Percentiles rank a stretch among this genome's conserved stretches.
Evolutionary conservation across 1,140 invertebrate genomes (phyloP).

Genomic region (Macrotrachela quadricornifera): DNA sequence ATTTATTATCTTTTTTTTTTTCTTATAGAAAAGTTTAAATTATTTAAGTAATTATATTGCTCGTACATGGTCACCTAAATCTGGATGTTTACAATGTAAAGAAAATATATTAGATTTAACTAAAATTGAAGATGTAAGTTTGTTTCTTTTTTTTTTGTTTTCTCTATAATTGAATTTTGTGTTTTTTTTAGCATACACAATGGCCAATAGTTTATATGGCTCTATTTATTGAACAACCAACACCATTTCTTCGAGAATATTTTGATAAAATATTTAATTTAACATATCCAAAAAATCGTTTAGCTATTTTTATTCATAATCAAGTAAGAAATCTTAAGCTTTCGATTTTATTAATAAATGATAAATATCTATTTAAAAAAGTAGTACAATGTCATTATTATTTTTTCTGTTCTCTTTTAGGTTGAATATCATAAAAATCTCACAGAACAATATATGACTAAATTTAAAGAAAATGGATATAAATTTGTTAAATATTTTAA

Average conservation of each 20-base stretch:
- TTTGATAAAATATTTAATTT: conserved; percentile 45
- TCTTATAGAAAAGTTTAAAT: conserved; percentile 38
- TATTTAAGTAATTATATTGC: conserved; percentile 72
- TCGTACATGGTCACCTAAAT: conserved; percentile 49
- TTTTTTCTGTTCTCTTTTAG: neutral
- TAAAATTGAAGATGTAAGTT: too few relatives aligned
- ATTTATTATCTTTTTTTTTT: neutral
- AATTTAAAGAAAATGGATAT: conserved; percentile 39
- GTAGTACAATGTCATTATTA: too few relatives aligned
- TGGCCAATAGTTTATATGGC: conserved; percentile 51
- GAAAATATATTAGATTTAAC: conserved; percentile 32
- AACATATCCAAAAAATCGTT: conserved; percentile 62
- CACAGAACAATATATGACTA: conserved; percentile 42
- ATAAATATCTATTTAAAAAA: too few relatives aligned
- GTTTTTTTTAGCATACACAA: conserved; percentile 24
- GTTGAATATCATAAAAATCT: conserved; percentile 45
- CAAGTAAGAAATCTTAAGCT: conserved; percentile 16
- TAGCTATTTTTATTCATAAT: conserved; percentile 69
- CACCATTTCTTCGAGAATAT: conserved; percentile 77
- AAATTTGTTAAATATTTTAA: conserved; percentile 34
- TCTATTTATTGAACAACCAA: conserved; percentile 59
- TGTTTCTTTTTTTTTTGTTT: too few relatives aligned
- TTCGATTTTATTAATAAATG: too few relatives aligned
- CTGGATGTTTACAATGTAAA: conserved; percentile 56
- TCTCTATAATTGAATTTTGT: too few relatives aligned